Percentiles rank a stretch among this genome's conserved stretches.
Evolutionary conservation across 2,797 vertebrate genomes (phyloP).

Genomic region (Setipinna tenuifilis): DNA sequence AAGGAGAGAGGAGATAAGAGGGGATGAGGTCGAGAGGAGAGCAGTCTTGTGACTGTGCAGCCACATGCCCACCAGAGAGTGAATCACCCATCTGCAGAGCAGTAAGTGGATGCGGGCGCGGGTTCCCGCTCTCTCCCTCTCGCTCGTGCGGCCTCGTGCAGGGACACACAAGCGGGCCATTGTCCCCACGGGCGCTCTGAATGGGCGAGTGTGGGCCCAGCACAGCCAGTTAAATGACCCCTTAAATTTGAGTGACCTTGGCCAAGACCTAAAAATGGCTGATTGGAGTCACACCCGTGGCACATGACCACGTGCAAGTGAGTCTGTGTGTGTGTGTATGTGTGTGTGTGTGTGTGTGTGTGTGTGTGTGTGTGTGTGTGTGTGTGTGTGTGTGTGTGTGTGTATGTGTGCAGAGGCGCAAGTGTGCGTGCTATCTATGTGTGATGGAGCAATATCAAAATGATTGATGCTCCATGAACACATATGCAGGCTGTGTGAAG

Average conservation of each 20-base stretch:
- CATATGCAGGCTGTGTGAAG: not conserved
- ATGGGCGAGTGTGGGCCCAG: not conserved
- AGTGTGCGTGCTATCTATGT: too few species aligned
- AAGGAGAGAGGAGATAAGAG: too few species aligned
- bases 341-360: not conserved
- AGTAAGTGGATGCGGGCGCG: not conserved
- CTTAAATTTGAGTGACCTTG: not conserved
- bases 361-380: constrained; percentile 18
- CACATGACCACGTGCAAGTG: not conserved
- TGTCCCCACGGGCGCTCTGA: not conserved
- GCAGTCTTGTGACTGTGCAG: not conserved
- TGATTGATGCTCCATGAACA: not conserved
- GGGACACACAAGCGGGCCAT: not conserved
- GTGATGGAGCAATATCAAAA: not conserved
- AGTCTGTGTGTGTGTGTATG: not conserved
- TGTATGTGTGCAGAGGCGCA: too few species aligned
- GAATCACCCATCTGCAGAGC: not conserved
- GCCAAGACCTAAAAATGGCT: not conserved
- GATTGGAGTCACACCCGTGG: not conserved
- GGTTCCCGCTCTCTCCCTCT: not conserved
- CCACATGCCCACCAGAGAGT: not conserved
- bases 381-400: not conserved
- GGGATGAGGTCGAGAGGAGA: not conserved
- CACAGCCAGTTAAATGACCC: not conserved
- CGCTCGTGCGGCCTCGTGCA: not conserved